Evolutionary conservation across 2,797 vertebrate genomes (phyloP), one percentile per base, ranked within the genome.

Genomic region (Sitta carolinensis): DNA sequence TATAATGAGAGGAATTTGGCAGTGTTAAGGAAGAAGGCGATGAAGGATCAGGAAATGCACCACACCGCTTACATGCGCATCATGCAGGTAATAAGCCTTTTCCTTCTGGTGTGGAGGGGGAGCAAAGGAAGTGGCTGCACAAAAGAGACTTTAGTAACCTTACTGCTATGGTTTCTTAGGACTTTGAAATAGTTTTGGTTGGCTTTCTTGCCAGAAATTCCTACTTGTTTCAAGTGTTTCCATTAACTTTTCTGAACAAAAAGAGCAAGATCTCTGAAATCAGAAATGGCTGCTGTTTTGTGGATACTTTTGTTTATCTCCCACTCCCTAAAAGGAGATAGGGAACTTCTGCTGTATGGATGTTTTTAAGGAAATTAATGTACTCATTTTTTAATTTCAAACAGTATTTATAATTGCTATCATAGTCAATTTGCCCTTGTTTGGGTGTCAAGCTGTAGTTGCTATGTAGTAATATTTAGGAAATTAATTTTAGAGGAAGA

Each of bases 1-100:
- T 98, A 98, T 89, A 97, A 98, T 40, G 98, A 99, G 96, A 98
- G 95, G 93, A 98, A 98, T 26, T 95, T 99, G 36, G 96, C 95
- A 73, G 97, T 98, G 6, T 96, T 99, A 48, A 98, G 98, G 97
- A 98, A 80, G 82, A 99, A 98, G 94, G 96, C 98, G 70, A 69
- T 84, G 58, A 99, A 98, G 66, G 98, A 99, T 69, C 86, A 97
- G 0, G 98, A 98, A 72, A 97, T 98, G 74, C 98, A 99, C 6
- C 96, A 98, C 47, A 89, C 95, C 3, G 97, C 98, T 77, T 98
- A 99, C 4, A 85, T 96, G 83, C 98, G 97, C 72, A 97, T 99
- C 70, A 97, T 99, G 98, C 98, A 98, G 98, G 99, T 99, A 98
- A 51, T 2, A 12, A 75, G 4, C 11, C 45, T 93, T 81, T 69